Evolutionary conservation across 2,113 vertebrate genomes (phyloP), one percentile per base, ranked within the genome.

Genomic region (Myrmophylax atrothorax): DNA sequence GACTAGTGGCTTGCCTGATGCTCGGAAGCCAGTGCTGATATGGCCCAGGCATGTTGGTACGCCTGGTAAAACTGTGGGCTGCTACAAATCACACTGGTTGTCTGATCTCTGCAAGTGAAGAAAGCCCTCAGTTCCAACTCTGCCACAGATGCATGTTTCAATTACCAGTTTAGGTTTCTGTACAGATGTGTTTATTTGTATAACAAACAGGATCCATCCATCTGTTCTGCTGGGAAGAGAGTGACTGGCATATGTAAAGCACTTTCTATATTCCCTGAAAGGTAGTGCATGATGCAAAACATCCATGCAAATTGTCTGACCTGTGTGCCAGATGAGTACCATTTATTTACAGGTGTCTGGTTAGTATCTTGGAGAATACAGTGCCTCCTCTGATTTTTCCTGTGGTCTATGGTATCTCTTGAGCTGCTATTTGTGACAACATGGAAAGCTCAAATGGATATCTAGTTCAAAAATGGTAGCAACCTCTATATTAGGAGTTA

Each of bases 21-120:
- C 40, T 79, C 40, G 9, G 63, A 22, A 87, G 33, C n/a, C 0
- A 1, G 31, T 64, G 68, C 24, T 46, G 7, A 33, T 84, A 1
- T n/a, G 33, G 13, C 2, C 0, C 22, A 37, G 58, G 31, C 9
- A 0, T 16, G 13, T 11, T 3, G 1, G 35, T 53, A 50, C 22
- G 37, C 11, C 6, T 17, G 44, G 31, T 18, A 28, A 49, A 53
- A 50, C 50, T 75, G 6, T 37, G 35, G 13, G 25, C 44, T 76
- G 25, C 58, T 56, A 4, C 44, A 38, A 3, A 19, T 63, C 0
- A 0, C n/a, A 14, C 35, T 47, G 35, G 8, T 28, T 79, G 20
- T 49, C 66, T 46, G 0, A 1, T 42, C 12, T 56, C 8, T 37
- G 35, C 33, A 60, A 31, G 10, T 16, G 47, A 70, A 28, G 17